Evolutionary conservation across 2,797 vertebrate genomes (phyloP), one percentile per base, ranked within the genome.

Genomic region (Melopsittacus undulatus): DNA sequence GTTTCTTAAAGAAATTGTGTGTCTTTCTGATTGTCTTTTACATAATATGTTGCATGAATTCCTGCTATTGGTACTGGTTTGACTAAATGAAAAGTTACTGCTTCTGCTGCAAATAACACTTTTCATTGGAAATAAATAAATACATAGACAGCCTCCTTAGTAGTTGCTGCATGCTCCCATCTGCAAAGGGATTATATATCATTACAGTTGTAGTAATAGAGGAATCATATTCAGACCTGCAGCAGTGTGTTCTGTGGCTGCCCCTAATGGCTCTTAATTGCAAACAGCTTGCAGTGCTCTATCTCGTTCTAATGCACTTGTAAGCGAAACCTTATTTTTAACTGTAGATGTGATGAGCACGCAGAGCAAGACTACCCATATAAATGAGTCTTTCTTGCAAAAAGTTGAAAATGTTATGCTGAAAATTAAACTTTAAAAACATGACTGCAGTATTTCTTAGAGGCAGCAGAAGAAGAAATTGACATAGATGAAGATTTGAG

Each of bases 251-350:
- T 93, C 36, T 75, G 68, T 76, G 86, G 26, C 62, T 94, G 61
- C 43, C 63, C 51, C 36, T 93, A 73, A 82, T 93, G 76, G 27
- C 38, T 92, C 48, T 66, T 95, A 91, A 85, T 89, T 91, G 52
- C 66, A 69, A 79, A 73, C 48, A 89, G 49, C 80, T 75, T 88
- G n/a, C 74, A 77, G 49, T 61, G 24, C 19, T 85, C 0, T 49
- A 62, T 83, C 77, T 89, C 13, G 26, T 81, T 76, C 64, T 80
- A 64, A 59, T 46, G 56, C 26, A 45, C 59, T 91, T 75, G n/a
- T 89, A 87, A 67, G 7, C 66, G 52, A 57, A 90, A 77, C 59
- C 13, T 67, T 64, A 56, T 38, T 92, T 94, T 79, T 54, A 90
- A 90, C 27, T 43, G 11, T 61, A 36, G 46, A 43, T 59, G 21